phyloP scores from a whole-genome alignment of 1,140 invertebrate species.

The Drosophila virilis region DNA sequence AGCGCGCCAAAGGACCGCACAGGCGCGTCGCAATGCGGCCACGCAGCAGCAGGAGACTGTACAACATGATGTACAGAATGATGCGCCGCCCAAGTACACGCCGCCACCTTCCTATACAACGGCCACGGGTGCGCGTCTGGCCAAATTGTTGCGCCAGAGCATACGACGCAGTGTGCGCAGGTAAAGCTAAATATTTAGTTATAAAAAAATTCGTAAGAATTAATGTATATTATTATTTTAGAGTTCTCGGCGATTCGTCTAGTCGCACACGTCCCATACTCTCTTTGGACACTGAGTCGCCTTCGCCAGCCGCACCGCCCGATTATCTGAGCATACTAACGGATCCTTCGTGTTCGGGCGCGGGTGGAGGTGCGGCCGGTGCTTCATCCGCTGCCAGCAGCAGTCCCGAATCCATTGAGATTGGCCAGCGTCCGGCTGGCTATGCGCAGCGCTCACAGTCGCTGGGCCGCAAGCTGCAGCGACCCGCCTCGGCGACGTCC shows the following conservation, averaged over 20 bases:
- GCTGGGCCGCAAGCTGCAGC: conserved; percentile 62
- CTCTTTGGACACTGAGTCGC: conserved; percentile 60
- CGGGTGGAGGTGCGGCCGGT: not conserved
- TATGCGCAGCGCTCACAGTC: conserved; percentile 69
- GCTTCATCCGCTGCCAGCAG: conserved; percentile 76
- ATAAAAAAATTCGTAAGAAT: too few relatives aligned
- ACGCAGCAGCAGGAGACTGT: conserved; percentile 36
- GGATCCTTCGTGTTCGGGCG: conserved; percentile 71
- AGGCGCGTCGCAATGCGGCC: conserved; percentile 47
- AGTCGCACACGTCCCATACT: conserved; percentile 68
- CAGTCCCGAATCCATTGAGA: conserved; percentile 71
- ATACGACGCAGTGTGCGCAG: conserved; percentile 92
- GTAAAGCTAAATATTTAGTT: conserved; percentile 27
- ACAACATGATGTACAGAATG: conserved; percentile 86
- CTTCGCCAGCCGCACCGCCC: conserved; percentile 67
- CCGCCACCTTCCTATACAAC: conserved; percentile 96
- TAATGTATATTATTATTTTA: conserved; percentile 7
- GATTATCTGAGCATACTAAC: conserved; percentile 85
- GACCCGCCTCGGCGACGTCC: conserved; percentile 17
- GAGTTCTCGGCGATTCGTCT: conserved; percentile 72
- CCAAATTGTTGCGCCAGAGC: conserved; percentile 91
- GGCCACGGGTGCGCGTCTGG: conserved; percentile 92
- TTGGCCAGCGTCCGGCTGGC: conserved; percentile 49
- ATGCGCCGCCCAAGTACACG: conserved; percentile 96
- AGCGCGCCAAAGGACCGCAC: conserved; percentile 50